Conservation (phyloP, 1,140 invertebrate species). For the Philopotamus ludificatus region DNA sequence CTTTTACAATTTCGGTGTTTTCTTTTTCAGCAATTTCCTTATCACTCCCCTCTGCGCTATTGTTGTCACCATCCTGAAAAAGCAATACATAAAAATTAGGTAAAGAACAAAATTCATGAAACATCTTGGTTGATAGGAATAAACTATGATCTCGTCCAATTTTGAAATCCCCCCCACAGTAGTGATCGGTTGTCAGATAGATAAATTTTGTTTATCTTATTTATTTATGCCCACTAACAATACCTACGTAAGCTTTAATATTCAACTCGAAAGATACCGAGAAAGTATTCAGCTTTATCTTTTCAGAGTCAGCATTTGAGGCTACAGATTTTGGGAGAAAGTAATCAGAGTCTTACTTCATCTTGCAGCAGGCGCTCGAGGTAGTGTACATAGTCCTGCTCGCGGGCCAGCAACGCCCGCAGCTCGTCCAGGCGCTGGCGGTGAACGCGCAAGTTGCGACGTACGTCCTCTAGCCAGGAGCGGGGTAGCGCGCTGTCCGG, state of each 20-base stretch:
- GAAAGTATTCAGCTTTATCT: no score
- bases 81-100: background rate
- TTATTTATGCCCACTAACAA: no score
- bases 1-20: slow-evolving; percentile 8
- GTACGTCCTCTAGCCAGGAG: slow-evolving; percentile 88
- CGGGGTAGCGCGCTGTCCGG: slow-evolving; percentile 83
- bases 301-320: slow-evolving; percentile 41
- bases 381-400: slow-evolving; percentile 88
- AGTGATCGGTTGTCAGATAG: no score
- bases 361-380: slow-evolving; percentile 76
- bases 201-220: no score
- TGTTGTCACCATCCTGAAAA: background rate
- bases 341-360: background rate
- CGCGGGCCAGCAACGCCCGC: slow-evolving; percentile 82
- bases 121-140: no score
- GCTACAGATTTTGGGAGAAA: background rate
- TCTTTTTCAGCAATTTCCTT: background rate
- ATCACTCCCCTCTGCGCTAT: background rate
- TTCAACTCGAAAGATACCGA: slow-evolving; percentile 30
- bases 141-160: no score
- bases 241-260: slow-evolving; percentile 44
- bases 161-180: no score
- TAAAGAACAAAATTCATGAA: background rate
- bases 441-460: slow-evolving; percentile 83
- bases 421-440: slow-evolving; percentile 77